These are phyloP conservation scores for Drosophila sproati DNA, from an alignment of 1,140 invertebrate genomes.

Conservation along the genomic window DNA sequence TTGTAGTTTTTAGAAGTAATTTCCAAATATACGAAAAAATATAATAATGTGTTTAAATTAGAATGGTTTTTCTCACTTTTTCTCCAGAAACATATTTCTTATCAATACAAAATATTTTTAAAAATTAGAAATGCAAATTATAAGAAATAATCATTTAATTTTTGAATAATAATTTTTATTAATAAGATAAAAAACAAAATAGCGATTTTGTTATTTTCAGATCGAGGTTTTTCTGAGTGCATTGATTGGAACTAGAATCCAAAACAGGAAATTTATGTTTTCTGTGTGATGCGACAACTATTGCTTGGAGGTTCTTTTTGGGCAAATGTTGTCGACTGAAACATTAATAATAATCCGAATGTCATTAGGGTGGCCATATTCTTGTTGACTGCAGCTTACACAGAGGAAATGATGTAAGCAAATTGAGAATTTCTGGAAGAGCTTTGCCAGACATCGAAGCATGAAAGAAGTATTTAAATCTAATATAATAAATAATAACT, in stretches of 20 bases:
- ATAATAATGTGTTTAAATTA: no score
- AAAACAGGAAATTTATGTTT: conserved; percentile 41
- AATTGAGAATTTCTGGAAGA: background rate
- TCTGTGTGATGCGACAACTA: background rate
- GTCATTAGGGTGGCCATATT: conserved; percentile 6
- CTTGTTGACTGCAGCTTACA: conserved; percentile 5
- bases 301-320: conserved; percentile 3
- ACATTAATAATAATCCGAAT: background rate
- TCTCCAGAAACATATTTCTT: no score
- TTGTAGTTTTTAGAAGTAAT: no score
- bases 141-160: no score
- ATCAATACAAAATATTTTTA: no score
- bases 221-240: background rate
- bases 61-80: no score
- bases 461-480: background rate
- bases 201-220: background rate
- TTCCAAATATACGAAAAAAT: no score
- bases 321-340: background rate
- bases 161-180: no score
- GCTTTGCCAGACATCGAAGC: background rate
- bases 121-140: no score
- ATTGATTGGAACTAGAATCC: background rate
- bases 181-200: no score
- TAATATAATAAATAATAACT: no score
- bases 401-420: conserved; percentile 24